Evolutionary conservation across 2,113 vertebrate genomes (phyloP).

Genomic region (Actinemys pallida): DNA sequence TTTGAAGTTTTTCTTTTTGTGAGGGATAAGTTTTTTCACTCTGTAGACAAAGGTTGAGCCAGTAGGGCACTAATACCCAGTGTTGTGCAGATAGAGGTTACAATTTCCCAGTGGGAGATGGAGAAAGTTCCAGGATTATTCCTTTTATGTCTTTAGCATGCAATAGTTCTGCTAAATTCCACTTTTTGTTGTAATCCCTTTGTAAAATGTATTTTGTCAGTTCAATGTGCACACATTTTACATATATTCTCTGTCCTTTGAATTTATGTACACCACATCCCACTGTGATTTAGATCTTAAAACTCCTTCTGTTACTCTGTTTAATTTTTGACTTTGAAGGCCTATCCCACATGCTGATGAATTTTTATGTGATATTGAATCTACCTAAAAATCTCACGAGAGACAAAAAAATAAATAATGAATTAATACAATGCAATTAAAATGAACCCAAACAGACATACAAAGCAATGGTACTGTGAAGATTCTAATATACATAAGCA

Average conservation of each 20-base stretch:
- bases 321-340: neutral
- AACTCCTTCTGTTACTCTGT: neutral
- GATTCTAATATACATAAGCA: neutral
- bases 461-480: fast-evolving
- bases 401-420: neutral
- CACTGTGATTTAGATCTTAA: neutral
- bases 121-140: neutral
- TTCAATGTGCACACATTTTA: neutral
- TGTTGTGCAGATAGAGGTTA: neutral
- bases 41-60: neutral
- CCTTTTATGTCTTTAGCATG: neutral
- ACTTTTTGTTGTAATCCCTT: neutral
- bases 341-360: fast-evolving
- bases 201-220: neutral
- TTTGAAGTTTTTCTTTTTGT: neutral
- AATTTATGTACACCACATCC: neutral
- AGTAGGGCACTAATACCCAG: neutral
- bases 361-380: neutral
- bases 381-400: neutral
- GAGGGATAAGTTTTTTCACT: neutral
- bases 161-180: neutral
- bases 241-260: neutral
- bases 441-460: neutral
- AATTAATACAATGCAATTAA: neutral
- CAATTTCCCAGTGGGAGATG: neutral